phyloP scores from a whole-genome alignment of 2,888 invertebrate genomes.

The Ormyrus nitidulus region DNA sequence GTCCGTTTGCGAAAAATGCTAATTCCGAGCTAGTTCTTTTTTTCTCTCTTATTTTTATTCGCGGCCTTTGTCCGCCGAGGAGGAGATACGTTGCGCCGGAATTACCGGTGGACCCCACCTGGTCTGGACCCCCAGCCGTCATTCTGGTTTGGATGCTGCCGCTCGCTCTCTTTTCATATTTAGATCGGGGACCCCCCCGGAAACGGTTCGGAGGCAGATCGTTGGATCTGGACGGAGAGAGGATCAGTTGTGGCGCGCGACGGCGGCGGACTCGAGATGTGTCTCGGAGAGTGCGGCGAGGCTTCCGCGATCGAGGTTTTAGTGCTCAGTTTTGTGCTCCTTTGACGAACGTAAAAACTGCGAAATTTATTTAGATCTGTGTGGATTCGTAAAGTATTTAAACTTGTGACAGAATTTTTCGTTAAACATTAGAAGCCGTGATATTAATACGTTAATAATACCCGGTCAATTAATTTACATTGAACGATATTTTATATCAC shows the following conservation, averaged over 20 bases:
- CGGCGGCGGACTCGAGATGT: not conserved
- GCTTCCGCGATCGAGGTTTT: no score
- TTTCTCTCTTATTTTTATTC: conserved; percentile 5
- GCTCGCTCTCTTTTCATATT: conserved; percentile 6
- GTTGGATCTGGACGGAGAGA: not conserved
- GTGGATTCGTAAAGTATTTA: no score
- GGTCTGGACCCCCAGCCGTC: conserved; percentile 74
- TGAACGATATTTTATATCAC: no score
- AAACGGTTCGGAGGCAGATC: conserved; percentile 17
- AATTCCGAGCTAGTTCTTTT: conserved; percentile 48
- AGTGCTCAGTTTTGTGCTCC: no score
- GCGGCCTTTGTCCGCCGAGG: not conserved
- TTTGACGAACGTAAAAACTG: no score
- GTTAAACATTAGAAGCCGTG: no score
- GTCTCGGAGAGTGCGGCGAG: no score
- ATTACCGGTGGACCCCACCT: conserved; percentile 75
- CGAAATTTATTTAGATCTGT: no score
- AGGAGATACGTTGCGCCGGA: conserved; percentile 62
- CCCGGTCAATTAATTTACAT: no score
- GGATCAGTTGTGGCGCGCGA: conserved; percentile 18
- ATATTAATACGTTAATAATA: no score
- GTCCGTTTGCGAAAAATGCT: conserved; percentile 58
- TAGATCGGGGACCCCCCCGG: conserved; percentile 31
- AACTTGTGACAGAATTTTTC: no score
- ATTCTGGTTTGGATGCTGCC: conserved; percentile 66